Conservation (phyloP, 2,797 vertebrate genomes). For the Squalus acanthias region DNA sequence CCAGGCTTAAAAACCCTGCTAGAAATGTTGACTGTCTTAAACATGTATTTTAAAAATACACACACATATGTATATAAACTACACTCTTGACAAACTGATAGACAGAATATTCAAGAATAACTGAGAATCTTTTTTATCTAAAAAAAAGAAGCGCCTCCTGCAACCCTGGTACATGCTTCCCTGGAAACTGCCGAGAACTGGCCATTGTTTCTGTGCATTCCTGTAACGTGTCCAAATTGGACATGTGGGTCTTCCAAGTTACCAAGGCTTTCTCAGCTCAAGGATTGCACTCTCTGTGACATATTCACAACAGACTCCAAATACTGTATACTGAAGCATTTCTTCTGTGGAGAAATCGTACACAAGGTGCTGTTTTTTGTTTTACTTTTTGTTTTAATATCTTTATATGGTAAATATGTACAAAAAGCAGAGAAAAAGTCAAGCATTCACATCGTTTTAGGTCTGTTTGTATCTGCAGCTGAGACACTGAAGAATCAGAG, state of each 20-base stretch:
- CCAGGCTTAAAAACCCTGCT: background rate
- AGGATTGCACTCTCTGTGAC: background rate
- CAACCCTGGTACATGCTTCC: background rate
- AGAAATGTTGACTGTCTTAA: background rate
- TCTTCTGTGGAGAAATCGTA: constrained; percentile 6
- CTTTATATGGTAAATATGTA: constrained; percentile 20
- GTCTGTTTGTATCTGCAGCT: constrained; percentile 26
- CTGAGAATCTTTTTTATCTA: background rate
- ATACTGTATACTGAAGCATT: constrained; percentile 13
- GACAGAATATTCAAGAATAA: background rate
- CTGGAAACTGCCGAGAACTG: background rate
- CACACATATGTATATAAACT: background rate
- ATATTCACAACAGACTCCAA: constrained; percentile 14
- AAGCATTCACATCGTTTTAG: constrained; percentile 2
- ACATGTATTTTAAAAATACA: constrained; percentile 23
- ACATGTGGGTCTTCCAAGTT: constrained; percentile 10
- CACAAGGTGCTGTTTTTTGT: background rate
- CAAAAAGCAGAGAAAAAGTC: constrained; percentile 19
- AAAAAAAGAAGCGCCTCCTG: background rate
- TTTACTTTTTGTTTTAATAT: background rate
- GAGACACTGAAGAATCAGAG: constrained; percentile 30
- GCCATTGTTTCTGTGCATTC: constrained; percentile 21
- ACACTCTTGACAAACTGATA: background rate
- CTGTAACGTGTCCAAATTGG: background rate
- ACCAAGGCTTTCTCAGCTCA: background rate